These are phyloP conservation scores for Drosophila nikananu DNA, from an alignment of 1,140 invertebrate genomes.

Conservation along the genomic window DNA sequence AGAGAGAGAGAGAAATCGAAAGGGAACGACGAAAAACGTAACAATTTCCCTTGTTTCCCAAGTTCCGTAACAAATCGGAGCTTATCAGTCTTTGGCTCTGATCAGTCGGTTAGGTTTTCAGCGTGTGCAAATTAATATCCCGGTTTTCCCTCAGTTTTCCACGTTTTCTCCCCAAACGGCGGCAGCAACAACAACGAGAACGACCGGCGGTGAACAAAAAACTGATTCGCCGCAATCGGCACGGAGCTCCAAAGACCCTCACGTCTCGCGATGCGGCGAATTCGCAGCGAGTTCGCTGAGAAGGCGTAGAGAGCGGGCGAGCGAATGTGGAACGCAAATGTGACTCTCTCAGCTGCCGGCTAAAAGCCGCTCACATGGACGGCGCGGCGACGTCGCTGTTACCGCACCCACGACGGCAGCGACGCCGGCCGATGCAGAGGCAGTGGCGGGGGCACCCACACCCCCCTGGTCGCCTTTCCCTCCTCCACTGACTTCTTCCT, in stretches of 20 bases:
- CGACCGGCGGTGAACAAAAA: conserved; percentile 63
- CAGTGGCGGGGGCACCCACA: background rate
- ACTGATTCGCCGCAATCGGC: conserved; percentile 42
- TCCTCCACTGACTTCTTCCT: background rate
- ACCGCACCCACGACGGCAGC: conserved; percentile 59
- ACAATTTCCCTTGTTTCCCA: conserved; percentile 1
- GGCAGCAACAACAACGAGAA: conserved; percentile 63
- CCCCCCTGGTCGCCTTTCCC: background rate
- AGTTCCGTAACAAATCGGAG: background rate
- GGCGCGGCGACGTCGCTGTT: conserved; percentile 32
- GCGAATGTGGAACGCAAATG: conserved; percentile 52
- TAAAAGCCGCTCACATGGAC: conserved; percentile 51
- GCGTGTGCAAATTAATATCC: background rate
- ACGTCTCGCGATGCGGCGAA: conserved; percentile 46
- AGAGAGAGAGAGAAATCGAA: conserved; percentile 25
- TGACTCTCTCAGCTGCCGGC: conserved; percentile 53
- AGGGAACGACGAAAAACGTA: conserved; percentile 10
- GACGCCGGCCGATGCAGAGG: conserved; percentile 9
- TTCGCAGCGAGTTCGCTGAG: conserved; percentile 60
- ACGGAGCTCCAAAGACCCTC: conserved; percentile 5
- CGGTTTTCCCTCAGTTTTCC: conserved; percentile 22
- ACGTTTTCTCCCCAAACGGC: conserved; percentile 18
- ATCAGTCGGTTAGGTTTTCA: conserved; percentile 7
- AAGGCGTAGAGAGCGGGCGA: conserved; percentile 21
- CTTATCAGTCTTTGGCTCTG: conserved; percentile 31